phyloP scores from a whole-genome alignment of 2,113 vertebrate species.

The Vombatus ursinus region DNA sequence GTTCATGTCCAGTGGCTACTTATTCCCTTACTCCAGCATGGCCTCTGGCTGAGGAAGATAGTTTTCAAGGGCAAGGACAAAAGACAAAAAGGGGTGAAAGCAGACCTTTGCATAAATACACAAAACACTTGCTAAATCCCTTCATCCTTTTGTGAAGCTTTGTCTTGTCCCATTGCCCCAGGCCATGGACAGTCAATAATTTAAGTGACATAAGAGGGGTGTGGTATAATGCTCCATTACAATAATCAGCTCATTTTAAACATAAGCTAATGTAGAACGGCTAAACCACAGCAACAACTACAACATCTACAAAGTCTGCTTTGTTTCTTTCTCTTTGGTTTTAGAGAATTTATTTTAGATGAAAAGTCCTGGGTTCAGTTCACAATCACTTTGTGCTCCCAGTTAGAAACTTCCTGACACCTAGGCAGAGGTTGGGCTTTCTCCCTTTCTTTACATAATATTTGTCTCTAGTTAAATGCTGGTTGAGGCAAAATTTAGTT shows the following conservation, averaged over 20 bases:
- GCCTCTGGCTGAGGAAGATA: background rate
- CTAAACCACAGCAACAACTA: no score
- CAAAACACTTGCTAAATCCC: background rate
- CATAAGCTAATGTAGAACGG: no score
- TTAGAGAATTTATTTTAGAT: background rate
- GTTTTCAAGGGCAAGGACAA: background rate
- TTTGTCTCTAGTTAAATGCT: background rate
- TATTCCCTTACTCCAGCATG: background rate
- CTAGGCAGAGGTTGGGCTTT: background rate
- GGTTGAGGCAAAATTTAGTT: background rate
- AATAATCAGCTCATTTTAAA: background rate
- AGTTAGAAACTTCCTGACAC: no score
- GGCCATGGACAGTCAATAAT: background rate
- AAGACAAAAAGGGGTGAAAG: background rate
- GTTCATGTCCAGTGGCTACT: background rate
- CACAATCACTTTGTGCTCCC: no score
- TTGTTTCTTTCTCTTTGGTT: background rate
- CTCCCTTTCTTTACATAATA: background rate
- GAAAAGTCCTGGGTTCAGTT: background rate
- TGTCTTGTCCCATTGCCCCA: background rate
- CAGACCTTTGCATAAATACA: background rate
- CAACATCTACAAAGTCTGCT: background rate
- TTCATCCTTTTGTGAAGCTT: background rate
- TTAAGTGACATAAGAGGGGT: background rate
- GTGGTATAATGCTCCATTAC: background rate